Percentiles rank a stretch among this genome's conserved stretches.
phyloP scores from a whole-genome alignment of 2,888 invertebrate genomes.

The Lamellibrachia columna region DNA sequence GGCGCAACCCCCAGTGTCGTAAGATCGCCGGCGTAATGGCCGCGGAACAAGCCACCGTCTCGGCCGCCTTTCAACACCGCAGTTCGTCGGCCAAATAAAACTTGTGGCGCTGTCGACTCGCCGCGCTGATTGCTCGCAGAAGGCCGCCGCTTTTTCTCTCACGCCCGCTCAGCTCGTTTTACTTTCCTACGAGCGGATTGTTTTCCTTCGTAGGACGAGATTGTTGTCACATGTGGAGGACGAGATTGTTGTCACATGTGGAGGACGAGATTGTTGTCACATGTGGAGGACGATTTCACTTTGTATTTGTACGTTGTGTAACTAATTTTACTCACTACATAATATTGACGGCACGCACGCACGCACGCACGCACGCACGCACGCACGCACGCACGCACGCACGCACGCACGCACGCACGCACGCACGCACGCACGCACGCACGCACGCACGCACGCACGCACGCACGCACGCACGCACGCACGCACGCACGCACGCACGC shows the following conservation, averaged over 20 bases:
- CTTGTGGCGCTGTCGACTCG: not conserved
- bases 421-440: not conserved
- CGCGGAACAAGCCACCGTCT: not conserved
- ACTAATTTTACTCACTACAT: not conserved
- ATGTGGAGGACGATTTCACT: not conserved
- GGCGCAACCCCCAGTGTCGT: not conserved
- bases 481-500: too few relatives aligned
- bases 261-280: not conserved
- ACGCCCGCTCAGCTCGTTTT: not conserved
- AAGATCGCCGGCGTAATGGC: not conserved
- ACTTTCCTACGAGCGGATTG: not conserved
- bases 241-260: not conserved
- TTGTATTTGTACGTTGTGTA: not conserved
- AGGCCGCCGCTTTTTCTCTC: not conserved
- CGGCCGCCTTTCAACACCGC: not conserved
- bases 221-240: not conserved
- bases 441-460: not conserved
- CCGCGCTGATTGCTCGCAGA: not conserved
- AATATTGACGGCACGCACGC: not conserved
- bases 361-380: too few relatives aligned
- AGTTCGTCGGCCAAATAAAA: not conserved
- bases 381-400: not conserved
- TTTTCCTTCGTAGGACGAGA: not conserved
- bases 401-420: not conserved
- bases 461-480: too few relatives aligned